phyloP scores from a whole-genome alignment of 2,113 vertebrate species.

The Poeciliopsis occidentalis region DNA sequence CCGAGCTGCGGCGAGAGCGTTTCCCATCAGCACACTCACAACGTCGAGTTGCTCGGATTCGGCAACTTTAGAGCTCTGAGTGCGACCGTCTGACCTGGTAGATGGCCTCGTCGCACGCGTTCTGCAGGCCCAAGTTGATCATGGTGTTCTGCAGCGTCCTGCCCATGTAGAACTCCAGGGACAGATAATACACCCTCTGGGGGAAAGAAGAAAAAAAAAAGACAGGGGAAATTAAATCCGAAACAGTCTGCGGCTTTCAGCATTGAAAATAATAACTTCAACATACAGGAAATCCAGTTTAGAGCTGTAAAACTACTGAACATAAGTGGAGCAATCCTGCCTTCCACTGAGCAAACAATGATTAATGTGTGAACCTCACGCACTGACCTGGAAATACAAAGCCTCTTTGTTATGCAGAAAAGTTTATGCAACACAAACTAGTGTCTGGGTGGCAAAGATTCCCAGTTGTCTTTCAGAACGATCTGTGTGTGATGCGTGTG shows the following conservation, averaged over 20 bases:
- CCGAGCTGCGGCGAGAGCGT: slow-evolving; percentile 80
- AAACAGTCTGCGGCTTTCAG: neutral
- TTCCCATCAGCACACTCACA: neutral
- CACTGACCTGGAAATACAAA: slow-evolving; percentile 10
- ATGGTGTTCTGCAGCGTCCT: slow-evolving; percentile 95
- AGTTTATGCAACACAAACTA: slow-evolving; percentile 13
- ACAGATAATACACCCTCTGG: slow-evolving; percentile 95
- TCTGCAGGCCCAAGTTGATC: slow-evolving; percentile 96
- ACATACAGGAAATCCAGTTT: neutral
- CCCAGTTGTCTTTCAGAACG: neutral
- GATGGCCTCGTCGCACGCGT: slow-evolving; percentile 93
- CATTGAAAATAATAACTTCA: neutral
- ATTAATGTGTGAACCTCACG: slow-evolving; percentile 1
- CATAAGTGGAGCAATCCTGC: neutral
- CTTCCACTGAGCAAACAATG: neutral
- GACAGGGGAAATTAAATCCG: neutral
- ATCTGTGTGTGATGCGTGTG: too few relatives aligned
- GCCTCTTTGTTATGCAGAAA: neutral
- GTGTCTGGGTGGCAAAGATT: neutral
- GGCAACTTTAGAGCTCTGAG: neutral
- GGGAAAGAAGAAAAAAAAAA: too few relatives aligned
- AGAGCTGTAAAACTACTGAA: neutral
- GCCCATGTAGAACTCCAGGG: slow-evolving; percentile 98
- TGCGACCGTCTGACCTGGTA: slow-evolving; percentile 85
- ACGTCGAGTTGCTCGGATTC: too few relatives aligned